These are phyloP conservation scores for Troides helena DNA, from an alignment of 2,888 invertebrate species.

Conservation along the genomic window DNA sequence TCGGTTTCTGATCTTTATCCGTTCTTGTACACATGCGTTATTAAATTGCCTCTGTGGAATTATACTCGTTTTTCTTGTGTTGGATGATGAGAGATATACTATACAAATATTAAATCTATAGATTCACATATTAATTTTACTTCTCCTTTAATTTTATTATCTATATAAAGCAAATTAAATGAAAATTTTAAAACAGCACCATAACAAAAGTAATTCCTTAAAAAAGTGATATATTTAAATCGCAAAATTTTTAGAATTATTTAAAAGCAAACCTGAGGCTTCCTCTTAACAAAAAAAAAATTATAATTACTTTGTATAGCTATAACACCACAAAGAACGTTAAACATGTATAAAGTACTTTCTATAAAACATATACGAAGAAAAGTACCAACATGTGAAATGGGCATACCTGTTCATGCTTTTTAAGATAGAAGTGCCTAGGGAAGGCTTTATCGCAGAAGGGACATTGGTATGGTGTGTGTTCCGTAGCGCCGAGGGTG, in stretches of 20 bases:
- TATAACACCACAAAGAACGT: no score
- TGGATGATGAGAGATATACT: slow-evolving; percentile 4
- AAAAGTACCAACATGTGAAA: background rate
- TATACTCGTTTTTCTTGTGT: slow-evolving; percentile 14
- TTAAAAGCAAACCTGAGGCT: no score
- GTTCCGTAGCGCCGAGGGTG: slow-evolving; percentile 84
- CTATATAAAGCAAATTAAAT: no score
- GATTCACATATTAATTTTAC: background rate
- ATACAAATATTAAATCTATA: background rate
- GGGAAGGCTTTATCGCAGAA: slow-evolving; percentile 96
- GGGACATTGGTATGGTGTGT: slow-evolving; percentile 93
- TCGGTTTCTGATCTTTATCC: slow-evolving; percentile 23
- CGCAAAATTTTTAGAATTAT: no score
- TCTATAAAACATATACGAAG: background rate
- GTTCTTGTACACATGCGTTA: slow-evolving; percentile 12
- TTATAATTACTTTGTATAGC: no score
- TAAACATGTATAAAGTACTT: no score
- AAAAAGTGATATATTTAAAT: no score
- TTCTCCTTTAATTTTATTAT: background rate
- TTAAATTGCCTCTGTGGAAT: slow-evolving; percentile 21
- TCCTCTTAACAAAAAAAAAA: no score
- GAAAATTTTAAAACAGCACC: background rate
- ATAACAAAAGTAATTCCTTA: no score
- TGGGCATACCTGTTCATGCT: slow-evolving; percentile 91
- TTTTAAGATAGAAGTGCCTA: slow-evolving; percentile 90